A percentile compares a stretch with the other conserved stretches of the same genome.
These are phyloP conservation scores for Megalopta genalis DNA, from an alignment of 1,140 invertebrate species.

Conservation along the genomic window DNA sequence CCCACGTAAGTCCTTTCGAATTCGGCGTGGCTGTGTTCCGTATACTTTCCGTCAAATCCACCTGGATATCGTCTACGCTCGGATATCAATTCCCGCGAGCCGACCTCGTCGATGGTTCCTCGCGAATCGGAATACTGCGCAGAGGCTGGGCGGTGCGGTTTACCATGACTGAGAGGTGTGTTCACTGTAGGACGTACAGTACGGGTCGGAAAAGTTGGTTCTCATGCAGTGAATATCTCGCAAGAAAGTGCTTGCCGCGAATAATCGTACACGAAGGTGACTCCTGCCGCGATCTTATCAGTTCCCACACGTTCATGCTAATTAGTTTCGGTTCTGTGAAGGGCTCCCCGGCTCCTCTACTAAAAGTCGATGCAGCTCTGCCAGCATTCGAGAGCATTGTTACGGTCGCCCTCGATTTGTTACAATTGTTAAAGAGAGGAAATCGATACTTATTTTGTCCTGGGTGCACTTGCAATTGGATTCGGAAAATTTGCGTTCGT, in stretches of 20 bases:
- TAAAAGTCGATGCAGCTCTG: no score
- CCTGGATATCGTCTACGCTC: not conserved
- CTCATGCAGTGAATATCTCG: not conserved
- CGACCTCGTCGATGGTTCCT: not conserved
- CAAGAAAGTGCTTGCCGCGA: not conserved
- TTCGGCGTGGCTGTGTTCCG: not conserved
- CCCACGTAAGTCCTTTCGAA: conserved; percentile 70
- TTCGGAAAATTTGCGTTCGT: no score
- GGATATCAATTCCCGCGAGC: not conserved
- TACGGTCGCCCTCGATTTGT: no score
- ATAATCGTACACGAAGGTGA: not conserved
- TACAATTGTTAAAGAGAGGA: no score
- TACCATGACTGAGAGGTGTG: conserved; percentile 5
- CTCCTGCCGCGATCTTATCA: not conserved
- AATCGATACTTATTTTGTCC: no score
- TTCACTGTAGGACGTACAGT: not conserved
- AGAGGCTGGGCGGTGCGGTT: not conserved
- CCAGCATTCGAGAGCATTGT: no score
- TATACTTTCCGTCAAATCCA: not conserved
- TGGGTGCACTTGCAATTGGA: no score
- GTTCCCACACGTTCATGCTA: not conserved
- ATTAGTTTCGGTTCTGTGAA: not conserved
- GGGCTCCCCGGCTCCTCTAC: no score
- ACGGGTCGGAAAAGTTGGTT: not conserved
- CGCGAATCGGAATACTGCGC: conserved; percentile 6